Percentiles rank a stretch among this genome's conserved stretches.
phyloP scores from a whole-genome alignment of 2,888 invertebrate species.

The Pseudococcus longispinus region DNA sequence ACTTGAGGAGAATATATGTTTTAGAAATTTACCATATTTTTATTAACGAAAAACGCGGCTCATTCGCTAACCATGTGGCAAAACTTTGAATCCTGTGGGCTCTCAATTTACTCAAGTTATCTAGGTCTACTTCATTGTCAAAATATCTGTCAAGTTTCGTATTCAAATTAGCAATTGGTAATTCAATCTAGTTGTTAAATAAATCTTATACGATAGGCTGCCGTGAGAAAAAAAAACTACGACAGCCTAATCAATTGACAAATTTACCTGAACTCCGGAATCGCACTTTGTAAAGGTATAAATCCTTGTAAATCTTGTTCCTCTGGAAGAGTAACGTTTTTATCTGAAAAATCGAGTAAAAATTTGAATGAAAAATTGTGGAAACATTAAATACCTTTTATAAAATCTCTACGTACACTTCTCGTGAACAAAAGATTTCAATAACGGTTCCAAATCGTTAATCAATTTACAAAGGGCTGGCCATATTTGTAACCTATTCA shows the following conservation, averaged over 20 bases:
- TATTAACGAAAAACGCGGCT: conserved; percentile 62
- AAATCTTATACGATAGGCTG: not conserved
- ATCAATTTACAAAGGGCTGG: conserved; percentile 78
- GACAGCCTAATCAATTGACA: not conserved
- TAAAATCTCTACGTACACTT: conserved; percentile 65
- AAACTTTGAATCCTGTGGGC: conserved; percentile 66
- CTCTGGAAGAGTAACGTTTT: conserved; percentile 75
- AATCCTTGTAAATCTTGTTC: conserved; percentile 83
- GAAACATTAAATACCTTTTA: not conserved
- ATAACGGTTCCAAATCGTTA: conserved; percentile 69
- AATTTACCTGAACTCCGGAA: conserved; percentile 65
- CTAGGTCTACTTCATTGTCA: conserved; percentile 63
- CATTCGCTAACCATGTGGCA: conserved; percentile 65
- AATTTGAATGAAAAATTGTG: not conserved
- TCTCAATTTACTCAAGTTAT: conserved; percentile 65
- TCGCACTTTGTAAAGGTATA: conserved; percentile 72
- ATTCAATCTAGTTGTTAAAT: not conserved
- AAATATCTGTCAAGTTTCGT: conserved; percentile 63
- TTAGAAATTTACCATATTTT: conserved; percentile 53
- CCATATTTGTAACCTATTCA: conserved; percentile 75
- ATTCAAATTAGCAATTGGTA: not conserved
- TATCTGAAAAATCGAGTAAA: conserved; percentile 64
- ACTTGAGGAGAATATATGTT: not conserved
- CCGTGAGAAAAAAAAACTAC: not conserved
- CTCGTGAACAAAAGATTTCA: conserved; percentile 66